Percentiles rank a stretch among this genome's conserved stretches.
Conservation (phyloP, 92 coral and sea anemone genomes). For the Umimayanthus kanabou region DNA sequence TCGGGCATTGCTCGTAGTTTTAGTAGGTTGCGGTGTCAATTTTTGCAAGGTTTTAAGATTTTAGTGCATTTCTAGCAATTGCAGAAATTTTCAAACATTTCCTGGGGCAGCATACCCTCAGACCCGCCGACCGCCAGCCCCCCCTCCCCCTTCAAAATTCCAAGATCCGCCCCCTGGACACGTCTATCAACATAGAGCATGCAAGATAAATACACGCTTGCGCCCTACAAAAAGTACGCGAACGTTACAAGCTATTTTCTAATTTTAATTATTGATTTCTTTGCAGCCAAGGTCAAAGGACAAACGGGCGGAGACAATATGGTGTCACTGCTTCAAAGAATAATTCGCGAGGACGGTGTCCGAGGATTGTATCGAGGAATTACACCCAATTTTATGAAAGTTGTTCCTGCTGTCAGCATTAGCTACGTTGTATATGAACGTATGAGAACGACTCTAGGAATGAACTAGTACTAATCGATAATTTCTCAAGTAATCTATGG, state of each 20-base stretch:
- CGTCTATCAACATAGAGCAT: too few species aligned
- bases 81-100: too few species aligned
- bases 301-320: slow-evolving; percentile 71
- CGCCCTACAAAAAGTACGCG: neutral
- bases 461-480: slow-evolving; percentile 48
- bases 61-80: too few species aligned
- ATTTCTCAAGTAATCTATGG: neutral
- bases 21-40: too few species aligned
- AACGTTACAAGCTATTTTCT: neutral
- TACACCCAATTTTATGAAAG: slow-evolving; percentile 96
- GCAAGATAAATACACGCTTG: neutral
- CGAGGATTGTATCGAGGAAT: slow-evolving; percentile 97
- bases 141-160: too few species aligned
- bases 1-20: too few species aligned
- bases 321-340: slow-evolving; percentile 70
- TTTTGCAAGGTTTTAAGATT: too few species aligned
- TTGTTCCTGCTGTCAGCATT: slow-evolving; percentile 99
- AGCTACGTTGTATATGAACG: slow-evolving; percentile 97
- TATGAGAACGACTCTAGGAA: slow-evolving; percentile 79
- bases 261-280: neutral
- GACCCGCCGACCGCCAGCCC: too few species aligned
- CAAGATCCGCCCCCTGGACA: too few species aligned
- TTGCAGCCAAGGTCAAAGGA: slow-evolving; percentile 64
- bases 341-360: slow-evolving; percentile 85
- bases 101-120: too few species aligned